Conservation (phyloP, 92 coral and sea anemone genomes). For the Actinernus sp. region DNA sequence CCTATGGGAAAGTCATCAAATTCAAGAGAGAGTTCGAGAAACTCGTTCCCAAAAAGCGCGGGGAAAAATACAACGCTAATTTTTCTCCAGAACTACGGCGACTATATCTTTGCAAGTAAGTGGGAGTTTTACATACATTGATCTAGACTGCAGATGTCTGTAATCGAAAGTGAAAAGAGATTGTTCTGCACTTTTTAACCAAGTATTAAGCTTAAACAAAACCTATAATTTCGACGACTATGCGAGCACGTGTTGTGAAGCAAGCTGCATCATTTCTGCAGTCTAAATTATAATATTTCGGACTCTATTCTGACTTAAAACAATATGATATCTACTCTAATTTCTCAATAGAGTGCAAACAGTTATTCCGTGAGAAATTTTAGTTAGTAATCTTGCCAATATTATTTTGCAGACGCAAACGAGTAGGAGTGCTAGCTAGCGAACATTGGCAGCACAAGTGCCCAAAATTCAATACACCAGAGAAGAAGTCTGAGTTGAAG, state of each 20-base stretch:
- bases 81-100: constrained; percentile 13
- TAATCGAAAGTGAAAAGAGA: too few species aligned
- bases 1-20: constrained; percentile 42
- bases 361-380: constrained; percentile 2
- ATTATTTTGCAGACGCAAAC: constrained; percentile 24
- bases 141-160: background rate
- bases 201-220: too few species aligned
- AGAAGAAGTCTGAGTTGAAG: constrained; percentile 20
- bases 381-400: background rate
- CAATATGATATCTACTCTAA: too few species aligned
- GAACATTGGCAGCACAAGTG: constrained; percentile 14
- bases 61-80: background rate
- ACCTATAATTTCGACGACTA: too few species aligned
- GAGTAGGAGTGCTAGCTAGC: constrained; percentile 33
- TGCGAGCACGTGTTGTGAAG: too few species aligned
- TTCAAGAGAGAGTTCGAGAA: constrained; percentile 21
- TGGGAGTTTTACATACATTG: background rate
- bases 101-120: constrained; percentile 24
- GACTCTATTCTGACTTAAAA: too few species aligned
- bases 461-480: constrained; percentile 30
- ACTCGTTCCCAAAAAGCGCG: background rate
- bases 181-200: too few species aligned
- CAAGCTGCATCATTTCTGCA: too few species aligned
- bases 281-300: too few species aligned
- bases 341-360: constrained; percentile 16